Evolutionary conservation across 1,140 invertebrate genomes (phyloP).

Genomic region (Drosophila kurseongensis): DNA sequence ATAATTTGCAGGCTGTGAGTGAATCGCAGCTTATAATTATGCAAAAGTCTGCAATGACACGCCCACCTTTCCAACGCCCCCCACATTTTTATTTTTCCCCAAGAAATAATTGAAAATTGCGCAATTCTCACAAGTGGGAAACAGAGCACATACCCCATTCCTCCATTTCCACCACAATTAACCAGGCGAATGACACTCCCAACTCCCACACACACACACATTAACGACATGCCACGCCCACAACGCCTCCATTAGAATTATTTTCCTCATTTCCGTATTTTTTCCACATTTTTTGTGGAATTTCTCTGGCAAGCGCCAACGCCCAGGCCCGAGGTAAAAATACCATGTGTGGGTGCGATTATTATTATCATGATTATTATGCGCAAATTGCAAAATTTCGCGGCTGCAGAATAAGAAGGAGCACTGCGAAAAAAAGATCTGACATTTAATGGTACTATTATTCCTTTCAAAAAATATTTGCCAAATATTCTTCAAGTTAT

Average conservation of each 20-base stretch:
- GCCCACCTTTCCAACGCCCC: constrained; percentile 18
- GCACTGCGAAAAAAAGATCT: background rate
- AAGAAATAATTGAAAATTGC: constrained; percentile 80
- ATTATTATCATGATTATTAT: constrained; percentile 81
- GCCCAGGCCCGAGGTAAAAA: constrained; percentile 63
- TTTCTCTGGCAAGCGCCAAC: constrained; percentile 55
- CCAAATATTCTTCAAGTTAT: no score
- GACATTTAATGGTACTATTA: no score
- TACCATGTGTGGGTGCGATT: constrained; percentile 56
- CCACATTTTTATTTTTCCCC: constrained; percentile 7
- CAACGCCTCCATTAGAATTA: constrained; percentile 37
- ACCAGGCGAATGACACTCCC: constrained; percentile 65
- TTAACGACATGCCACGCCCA: constrained; percentile 46
- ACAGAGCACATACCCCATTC: constrained; percentile 32
- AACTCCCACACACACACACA: constrained; percentile 28
- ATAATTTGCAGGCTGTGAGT: constrained; percentile 65
- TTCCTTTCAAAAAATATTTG: no score
- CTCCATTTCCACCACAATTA: constrained; percentile 66
- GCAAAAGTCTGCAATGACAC: constrained; percentile 53
- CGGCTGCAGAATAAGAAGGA: constrained; percentile 25
- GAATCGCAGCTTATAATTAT: constrained; percentile 81
- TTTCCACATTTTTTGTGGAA: constrained; percentile 32
- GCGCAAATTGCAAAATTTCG: constrained; percentile 81
- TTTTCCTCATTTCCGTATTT: constrained; percentile 27
- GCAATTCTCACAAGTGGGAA: constrained; percentile 82